Evolutionary conservation across 1,140 invertebrate species (phyloP), one percentile per base, ranked within the genome.

Genomic region (Pseudomyrmex gracilis): DNA sequence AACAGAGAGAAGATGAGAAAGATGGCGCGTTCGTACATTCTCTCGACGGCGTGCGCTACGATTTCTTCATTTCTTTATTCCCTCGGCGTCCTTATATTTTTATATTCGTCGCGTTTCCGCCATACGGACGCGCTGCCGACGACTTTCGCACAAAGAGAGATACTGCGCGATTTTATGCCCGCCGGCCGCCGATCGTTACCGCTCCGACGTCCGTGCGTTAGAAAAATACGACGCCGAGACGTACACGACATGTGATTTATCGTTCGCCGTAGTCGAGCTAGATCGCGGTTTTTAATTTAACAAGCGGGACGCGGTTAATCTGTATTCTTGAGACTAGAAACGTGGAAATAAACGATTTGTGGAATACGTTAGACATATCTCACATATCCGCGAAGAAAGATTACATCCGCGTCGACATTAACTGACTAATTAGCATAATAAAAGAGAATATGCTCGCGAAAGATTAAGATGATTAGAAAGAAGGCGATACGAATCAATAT

Each of bases 61-160:
- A 67, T 77, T 76, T 77, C 73, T 67, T 77, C 61, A 67, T 77
- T 24, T n/a, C 73, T 77, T 77, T 77, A 77, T 77, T 77, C 73
- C 61, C 73, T 51, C 24, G 61, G n/a, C 73, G 22, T 77, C 47
- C 73, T 67, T 77, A 77, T 77, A 77, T 77, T 77, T 77, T 77
- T 77, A 77, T 53, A 55, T 67, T 77, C 45, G 71, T 67, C 51
- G 60, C 43, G 53, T 57, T 61, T 76, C 55, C 57, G 45, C 34
- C 34, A 34, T 34, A 34, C 67, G 51, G 22, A 58, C 43, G 66
- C 76, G 47, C 15, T n/a, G 34, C 43, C 17, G 55, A 64, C 66
- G 70, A 77, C 61, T 77, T 53, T 55, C 3, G 49, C 63, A 9
- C 47, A 9, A 10, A 64, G 45, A 15, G n/a, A 22, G 49, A 22